Evolutionary conservation across 2,888 invertebrate genomes (phyloP).

Genomic region (Cantharis lateralis): DNA sequence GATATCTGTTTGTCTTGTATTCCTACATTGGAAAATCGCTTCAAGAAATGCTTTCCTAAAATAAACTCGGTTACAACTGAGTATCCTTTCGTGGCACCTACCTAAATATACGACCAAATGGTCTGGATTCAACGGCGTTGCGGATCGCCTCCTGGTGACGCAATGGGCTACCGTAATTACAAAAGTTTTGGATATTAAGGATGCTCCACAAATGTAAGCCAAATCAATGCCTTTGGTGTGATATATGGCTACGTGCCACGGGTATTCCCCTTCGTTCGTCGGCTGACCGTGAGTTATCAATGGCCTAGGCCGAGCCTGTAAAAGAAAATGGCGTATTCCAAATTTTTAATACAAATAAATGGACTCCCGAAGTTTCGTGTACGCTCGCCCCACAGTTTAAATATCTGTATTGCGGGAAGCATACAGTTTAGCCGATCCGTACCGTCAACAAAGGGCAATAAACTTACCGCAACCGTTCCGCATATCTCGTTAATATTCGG

Average conservation of each 20-base stretch:
- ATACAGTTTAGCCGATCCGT: too few relatives aligned
- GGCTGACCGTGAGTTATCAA: conserved; percentile 64
- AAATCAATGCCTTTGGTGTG: conserved; percentile 55
- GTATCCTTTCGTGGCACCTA: neutral
- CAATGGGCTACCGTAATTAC: conserved; percentile 52
- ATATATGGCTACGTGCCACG: conserved; percentile 71
- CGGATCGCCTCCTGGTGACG: conserved; percentile 39
- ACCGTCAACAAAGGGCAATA: too few relatives aligned
- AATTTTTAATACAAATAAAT: too few relatives aligned
- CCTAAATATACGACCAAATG: conserved; percentile 45
- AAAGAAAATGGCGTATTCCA: too few relatives aligned
- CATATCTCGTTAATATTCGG: too few relatives aligned
- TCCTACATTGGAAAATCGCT: conserved; percentile 48
- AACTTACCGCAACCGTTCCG: too few relatives aligned
- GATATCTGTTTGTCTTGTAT: conserved; percentile 50
- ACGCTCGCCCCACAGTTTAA: too few relatives aligned
- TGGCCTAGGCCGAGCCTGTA: conserved; percentile 57
- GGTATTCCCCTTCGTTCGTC: conserved; percentile 67
- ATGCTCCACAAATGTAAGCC: conserved; percentile 50
- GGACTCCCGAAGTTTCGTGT: too few relatives aligned
- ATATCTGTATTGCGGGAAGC: too few relatives aligned
- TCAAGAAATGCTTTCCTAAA: conserved; percentile 51
- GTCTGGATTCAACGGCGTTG: neutral
- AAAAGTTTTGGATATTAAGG: conserved; percentile 44
- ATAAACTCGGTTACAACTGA: neutral